Percentiles rank a stretch among this genome's conserved stretches.
These are phyloP conservation scores for Sebastolobus alascanus DNA, from an alignment of 2,797 vertebrate species.

Conservation along the genomic window DNA sequence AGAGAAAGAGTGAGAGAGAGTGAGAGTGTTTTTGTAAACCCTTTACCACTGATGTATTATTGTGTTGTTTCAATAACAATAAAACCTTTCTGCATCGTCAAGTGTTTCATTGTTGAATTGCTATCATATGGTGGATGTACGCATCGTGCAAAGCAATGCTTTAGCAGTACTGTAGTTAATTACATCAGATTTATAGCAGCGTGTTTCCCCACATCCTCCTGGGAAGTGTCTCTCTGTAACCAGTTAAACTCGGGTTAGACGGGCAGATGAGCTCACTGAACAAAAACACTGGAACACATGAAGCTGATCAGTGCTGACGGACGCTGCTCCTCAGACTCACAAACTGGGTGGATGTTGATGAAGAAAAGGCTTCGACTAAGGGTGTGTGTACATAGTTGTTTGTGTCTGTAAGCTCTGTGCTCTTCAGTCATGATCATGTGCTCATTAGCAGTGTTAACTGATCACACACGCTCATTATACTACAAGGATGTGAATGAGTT, in stretches of 20 bases:
- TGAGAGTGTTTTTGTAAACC: constrained; percentile 35
- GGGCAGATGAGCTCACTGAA: constrained; percentile 2
- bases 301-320: background rate
- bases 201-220: too few relatives aligned
- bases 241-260: background rate
- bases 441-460: background rate
- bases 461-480: too few relatives aligned
- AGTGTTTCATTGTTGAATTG: constrained; percentile 1
- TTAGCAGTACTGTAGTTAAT: background rate
- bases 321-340: background rate
- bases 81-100: constrained; percentile 43
- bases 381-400: background rate
- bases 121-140: background rate
- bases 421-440: background rate
- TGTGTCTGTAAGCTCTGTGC: background rate
- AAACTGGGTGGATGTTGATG: background rate
- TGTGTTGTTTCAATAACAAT: constrained; percentile 50
- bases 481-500: too few relatives aligned
- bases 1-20: background rate
- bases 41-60: constrained; percentile 35
- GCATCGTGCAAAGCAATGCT: background rate
- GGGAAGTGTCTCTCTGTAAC: background rate
- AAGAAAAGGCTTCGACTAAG: background rate
- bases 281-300: background rate
- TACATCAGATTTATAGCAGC: background rate